phyloP scores from a whole-genome alignment of 2,113 vertebrate species.

The Pachyramphus minor region DNA sequence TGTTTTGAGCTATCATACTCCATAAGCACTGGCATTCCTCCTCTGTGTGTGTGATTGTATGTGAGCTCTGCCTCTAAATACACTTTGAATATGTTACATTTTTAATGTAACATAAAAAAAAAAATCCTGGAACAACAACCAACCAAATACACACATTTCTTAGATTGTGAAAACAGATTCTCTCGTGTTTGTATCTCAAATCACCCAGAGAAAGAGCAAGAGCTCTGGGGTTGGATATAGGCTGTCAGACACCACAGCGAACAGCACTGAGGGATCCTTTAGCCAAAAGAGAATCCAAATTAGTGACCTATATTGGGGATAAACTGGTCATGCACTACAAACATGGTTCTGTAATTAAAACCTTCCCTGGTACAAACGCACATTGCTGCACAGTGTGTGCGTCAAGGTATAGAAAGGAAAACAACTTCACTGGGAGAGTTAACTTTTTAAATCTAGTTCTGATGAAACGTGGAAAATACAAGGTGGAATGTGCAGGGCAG shows the following conservation, averaged over 20 bases:
- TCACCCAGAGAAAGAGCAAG: not conserved
- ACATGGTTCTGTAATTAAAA: not conserved
- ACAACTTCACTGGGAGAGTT: not conserved
- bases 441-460: not conserved
- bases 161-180: not conserved
- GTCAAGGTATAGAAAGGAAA: not conserved
- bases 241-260: not conserved
- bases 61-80: not conserved
- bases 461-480: accelerated
- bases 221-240: not conserved
- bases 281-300: slow-evolving; percentile 13
- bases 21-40: not conserved
- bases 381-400: not conserved
- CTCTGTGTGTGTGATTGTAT: not conserved
- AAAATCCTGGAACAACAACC: not conserved
- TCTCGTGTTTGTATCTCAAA: not conserved
- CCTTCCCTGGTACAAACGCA: not conserved
- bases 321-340: not conserved
- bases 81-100: not conserved
- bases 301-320: slow-evolving; percentile 4
- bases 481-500: not conserved
- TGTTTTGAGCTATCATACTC: not conserved
- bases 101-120: not conserved
- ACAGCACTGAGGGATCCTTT: not conserved
- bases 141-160: not conserved